Evolutionary conservation across 2,113 vertebrate genomes (phyloP), one percentile per base, ranked within the genome.

Genomic region (Mystacornis crossleyi): DNA sequence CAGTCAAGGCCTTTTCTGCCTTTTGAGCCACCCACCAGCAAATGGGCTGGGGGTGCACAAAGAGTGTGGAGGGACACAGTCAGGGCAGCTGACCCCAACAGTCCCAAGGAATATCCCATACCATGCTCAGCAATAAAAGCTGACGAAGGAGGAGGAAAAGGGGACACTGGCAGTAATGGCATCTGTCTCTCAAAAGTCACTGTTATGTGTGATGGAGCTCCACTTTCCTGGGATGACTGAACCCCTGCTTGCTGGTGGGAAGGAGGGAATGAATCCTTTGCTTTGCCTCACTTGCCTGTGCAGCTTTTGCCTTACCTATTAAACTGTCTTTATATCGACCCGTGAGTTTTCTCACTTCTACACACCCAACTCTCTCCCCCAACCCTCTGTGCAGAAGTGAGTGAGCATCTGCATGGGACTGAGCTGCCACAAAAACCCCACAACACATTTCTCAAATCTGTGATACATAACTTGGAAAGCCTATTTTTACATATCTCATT

Each of bases 131-230:
- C 42, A 61, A 24, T 5, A 16, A 53, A 61, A 73, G 3, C 8
- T 43, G 25, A 4, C 12, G 23, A 42, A 33, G 31, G 26, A 55
- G 36, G 2, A 48, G 5, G 25, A 60, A n/a, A 13, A 26, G 2
- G 12, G 13, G 17, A 12, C 0, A 0, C 4, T 47, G 10, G 10
- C 16, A 33, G 43, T 19, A 29, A 45, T 42, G 21, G 5, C 0
- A 0, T 33, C 26, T 72, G 3, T 79, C 36, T 92, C 51, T 12
- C 43, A 24, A 13, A 40, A 16, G 10, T 29, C 4, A 31, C 34
- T 2, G 1, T 11, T 24, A 3, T 0, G 1, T 0, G 0, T 48
- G 47, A 33, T 8, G 21, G 6, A 74, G 12, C 25, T 10, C 28
- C 28, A 14, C 16, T 71, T 4, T 79, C 34, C 47, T 50, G 55